These are phyloP conservation scores for Prunella fulvescens DNA, from an alignment of 2,113 vertebrate genomes.

Conservation along the genomic window DNA sequence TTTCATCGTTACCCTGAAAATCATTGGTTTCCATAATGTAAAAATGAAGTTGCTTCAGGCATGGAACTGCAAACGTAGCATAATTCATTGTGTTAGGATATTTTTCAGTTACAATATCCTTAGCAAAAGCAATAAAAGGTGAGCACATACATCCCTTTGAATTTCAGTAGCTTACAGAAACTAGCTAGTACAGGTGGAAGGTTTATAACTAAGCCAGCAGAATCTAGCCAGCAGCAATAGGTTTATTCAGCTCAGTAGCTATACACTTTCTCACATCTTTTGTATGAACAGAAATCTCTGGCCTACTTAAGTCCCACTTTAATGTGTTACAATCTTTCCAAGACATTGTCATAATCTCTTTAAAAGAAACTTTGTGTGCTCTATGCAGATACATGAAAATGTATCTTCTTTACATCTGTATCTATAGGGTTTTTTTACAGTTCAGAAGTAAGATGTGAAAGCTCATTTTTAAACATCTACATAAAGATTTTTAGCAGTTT, in stretches of 20 bases:
- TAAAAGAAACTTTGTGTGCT: not conserved
- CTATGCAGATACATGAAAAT: slow-evolving; percentile 41
- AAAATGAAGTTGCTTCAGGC: slow-evolving; percentile 33
- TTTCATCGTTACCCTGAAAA: slow-evolving; percentile 31
- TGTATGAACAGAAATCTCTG: slow-evolving; percentile 37
- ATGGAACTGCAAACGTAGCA: not conserved
- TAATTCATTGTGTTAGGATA: slow-evolving; percentile 25
- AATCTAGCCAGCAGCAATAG: slow-evolving; percentile 12
- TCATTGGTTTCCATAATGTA: slow-evolving; percentile 16
- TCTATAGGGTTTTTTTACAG: not conserved
- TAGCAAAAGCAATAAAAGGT: slow-evolving; percentile 49
- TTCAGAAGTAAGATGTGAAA: not conserved
- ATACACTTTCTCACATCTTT: not conserved
- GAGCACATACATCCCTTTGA: slow-evolving; percentile 20
- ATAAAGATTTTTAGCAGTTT: slow-evolving; percentile 21
- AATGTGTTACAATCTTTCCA: slow-evolving; percentile 34
- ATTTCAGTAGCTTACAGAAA: slow-evolving; percentile 36
- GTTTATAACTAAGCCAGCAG: slow-evolving; percentile 47
- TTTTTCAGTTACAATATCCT: slow-evolving; percentile 39
- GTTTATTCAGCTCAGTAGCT: slow-evolving; percentile 32
- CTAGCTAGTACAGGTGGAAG: slow-evolving; percentile 29
- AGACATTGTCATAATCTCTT: slow-evolving; percentile 37
- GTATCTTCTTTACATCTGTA: not conserved
- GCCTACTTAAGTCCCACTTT: slow-evolving; percentile 46
- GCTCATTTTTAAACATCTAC: slow-evolving; percentile 36